A percentile compares a stretch with the other conserved stretches of the same genome.
These are phyloP conservation scores for Barypeithes pellucidus DNA, from an alignment of 2,888 invertebrate species.

Conservation along the genomic window DNA sequence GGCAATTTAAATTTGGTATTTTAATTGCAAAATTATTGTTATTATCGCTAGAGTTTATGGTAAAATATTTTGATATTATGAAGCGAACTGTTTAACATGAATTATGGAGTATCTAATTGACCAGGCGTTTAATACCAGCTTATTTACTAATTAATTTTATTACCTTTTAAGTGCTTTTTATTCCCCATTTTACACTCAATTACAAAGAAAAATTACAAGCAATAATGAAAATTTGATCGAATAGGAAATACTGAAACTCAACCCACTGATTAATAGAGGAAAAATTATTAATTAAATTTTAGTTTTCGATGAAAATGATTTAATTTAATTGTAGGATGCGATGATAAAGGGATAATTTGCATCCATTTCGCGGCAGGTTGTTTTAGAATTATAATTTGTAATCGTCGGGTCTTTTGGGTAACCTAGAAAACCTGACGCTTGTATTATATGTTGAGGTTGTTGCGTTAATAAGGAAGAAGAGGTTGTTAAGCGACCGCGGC, in stretches of 20 bases:
- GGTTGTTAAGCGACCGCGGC: too few relatives aligned
- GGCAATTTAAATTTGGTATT: slow-evolving; percentile 11
- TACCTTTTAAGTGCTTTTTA: neutral
- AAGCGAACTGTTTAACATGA: neutral
- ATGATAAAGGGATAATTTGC: too few relatives aligned
- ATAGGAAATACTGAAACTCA: too few relatives aligned
- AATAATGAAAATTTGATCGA: too few relatives aligned
- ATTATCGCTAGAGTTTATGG: slow-evolving; percentile 19
- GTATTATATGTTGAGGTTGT: neutral
- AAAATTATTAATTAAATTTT: too few relatives aligned
- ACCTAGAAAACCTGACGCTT: slow-evolving; percentile 2
- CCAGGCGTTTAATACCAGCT: neutral
- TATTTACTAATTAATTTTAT: slow-evolving; percentile 7
- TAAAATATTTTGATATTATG: slow-evolving; percentile 36
- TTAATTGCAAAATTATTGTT: slow-evolving; percentile 43
- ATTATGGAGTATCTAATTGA: slow-evolving; percentile 1
- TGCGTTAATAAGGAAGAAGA: slow-evolving; percentile 9
- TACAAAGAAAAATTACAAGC: too few relatives aligned
- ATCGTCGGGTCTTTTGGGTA: too few relatives aligned
- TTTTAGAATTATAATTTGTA: slow-evolving; percentile 48
- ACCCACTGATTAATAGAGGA: too few relatives aligned
- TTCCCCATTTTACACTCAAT: too few relatives aligned
- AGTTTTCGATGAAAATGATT: too few relatives aligned
- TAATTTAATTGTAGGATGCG: too few relatives aligned
- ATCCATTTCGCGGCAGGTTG: slow-evolving; percentile 26